Conservation (phyloP, 2,888 invertebrate genomes). For the Spialia ferax region DNA sequence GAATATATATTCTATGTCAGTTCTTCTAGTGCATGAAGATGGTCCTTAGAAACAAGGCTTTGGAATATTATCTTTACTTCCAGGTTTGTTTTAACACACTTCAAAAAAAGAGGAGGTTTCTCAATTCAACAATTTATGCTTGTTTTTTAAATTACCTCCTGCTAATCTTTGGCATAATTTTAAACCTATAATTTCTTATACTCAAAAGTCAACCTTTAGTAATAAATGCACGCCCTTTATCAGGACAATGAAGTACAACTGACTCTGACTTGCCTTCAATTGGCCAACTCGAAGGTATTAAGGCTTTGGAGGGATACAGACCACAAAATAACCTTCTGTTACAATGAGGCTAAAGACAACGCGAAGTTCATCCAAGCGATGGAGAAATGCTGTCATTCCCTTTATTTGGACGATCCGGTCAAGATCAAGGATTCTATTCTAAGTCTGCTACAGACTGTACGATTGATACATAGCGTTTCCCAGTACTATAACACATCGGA, state of each 20-base stretch:
- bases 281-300: slow-evolving; percentile 92
- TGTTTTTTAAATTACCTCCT: too few species aligned
- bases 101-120: too few species aligned
- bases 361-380: slow-evolving; percentile 96
- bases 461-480: slow-evolving; percentile 97
- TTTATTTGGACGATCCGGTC: slow-evolving; percentile 97
- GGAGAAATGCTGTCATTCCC: slow-evolving; percentile 97
- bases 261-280: slow-evolving; percentile 91
- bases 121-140: too few species aligned
- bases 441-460: slow-evolving; percentile 95
- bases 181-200: background rate
- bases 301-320: slow-evolving; percentile 95
- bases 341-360: slow-evolving; percentile 98
- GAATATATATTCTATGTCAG: too few species aligned
- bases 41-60: too few species aligned
- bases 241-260: slow-evolving; percentile 92
- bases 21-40: too few species aligned
- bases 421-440: slow-evolving; percentile 96
- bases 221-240: slow-evolving; percentile 29
- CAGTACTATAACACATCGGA: slow-evolving; percentile 99
- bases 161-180: background rate
- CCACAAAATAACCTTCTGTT: slow-evolving; percentile 96
- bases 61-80: too few species aligned
- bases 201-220: background rate
- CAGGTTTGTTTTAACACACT: too few species aligned